Conservation (phyloP, 2,113 vertebrate genomes). For the Sinocyclocheilus grahami region DNA sequence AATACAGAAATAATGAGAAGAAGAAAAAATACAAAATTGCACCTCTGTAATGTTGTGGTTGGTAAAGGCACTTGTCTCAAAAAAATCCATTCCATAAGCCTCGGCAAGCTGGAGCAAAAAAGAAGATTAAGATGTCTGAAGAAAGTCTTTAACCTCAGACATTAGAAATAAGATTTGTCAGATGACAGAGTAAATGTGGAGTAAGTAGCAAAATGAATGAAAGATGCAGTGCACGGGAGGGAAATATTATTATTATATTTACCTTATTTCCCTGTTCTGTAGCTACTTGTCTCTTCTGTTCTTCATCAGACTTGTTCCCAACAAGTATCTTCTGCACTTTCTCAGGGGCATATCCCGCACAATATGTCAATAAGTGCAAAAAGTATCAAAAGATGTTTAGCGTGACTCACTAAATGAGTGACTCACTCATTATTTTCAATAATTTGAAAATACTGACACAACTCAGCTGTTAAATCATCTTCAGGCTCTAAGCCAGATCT, state of each 20-base stretch:
- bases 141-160: not conserved
- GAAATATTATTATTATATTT: constrained; percentile 49
- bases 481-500: not conserved
- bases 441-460: not conserved
- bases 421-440: no score
- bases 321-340: constrained; percentile 95
- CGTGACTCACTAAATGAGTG: no score
- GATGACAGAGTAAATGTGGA: not conserved
- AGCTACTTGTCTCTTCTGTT: constrained; percentile 93
- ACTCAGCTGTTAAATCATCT: not conserved
- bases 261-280: constrained; percentile 94
- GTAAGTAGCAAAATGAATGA: not conserved
- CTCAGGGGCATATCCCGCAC: constrained; percentile 81
- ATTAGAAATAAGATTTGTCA: not conserved
- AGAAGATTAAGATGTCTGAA: not conserved
- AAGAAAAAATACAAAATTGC: not conserved
- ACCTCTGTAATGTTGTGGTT: constrained; percentile 96
- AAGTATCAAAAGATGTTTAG: no score
- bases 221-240: not conserved
- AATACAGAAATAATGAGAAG: no score
- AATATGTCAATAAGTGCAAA: no score
- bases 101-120: constrained; percentile 82
- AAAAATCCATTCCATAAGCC: constrained; percentile 98
- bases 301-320: constrained; percentile 93
- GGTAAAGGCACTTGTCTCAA: constrained; percentile 98